These are phyloP conservation scores for Carassius carassius DNA, from an alignment of 2,113 vertebrate species.

Conservation along the genomic window DNA sequence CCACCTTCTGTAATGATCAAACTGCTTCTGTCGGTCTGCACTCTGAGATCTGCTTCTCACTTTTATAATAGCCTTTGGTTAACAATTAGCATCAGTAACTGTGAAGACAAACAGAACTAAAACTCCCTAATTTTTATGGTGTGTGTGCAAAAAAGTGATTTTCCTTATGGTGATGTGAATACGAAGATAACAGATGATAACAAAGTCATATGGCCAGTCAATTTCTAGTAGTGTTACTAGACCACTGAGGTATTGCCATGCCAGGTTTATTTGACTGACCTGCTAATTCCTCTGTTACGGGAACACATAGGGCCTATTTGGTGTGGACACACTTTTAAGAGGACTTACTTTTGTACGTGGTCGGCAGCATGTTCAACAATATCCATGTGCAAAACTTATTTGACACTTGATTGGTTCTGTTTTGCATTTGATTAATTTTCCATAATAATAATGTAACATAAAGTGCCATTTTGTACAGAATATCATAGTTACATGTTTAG, in stretches of 20 bases:
- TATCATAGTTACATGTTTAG: neutral
- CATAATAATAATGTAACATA: neutral
- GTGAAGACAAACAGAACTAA: slow-evolving; percentile 27
- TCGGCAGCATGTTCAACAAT: neutral
- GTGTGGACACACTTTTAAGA: neutral
- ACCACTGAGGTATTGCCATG: slow-evolving; percentile 5
- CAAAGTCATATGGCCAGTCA: slow-evolving; percentile 8
- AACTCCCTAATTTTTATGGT: neutral
- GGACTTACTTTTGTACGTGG: neutral
- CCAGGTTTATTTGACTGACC: neutral
- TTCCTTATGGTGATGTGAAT: neutral
- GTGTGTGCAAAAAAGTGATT: neutral
- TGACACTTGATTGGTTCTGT: neutral
- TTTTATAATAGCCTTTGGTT: slow-evolving; percentile 32
- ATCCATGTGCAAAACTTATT: neutral
- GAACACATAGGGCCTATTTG: neutral
- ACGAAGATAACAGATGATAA: neutral
- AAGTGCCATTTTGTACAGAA: neutral
- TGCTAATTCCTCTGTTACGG: neutral
- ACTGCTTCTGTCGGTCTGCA: neutral
- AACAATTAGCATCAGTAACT: slow-evolving; percentile 9
- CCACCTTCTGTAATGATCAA: neutral
- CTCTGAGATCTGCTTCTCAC: neutral
- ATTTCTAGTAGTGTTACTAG: neutral
- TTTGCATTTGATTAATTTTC: neutral